Conservation (phyloP, 2,888 invertebrate species). For the Plebejus anna region DNA sequence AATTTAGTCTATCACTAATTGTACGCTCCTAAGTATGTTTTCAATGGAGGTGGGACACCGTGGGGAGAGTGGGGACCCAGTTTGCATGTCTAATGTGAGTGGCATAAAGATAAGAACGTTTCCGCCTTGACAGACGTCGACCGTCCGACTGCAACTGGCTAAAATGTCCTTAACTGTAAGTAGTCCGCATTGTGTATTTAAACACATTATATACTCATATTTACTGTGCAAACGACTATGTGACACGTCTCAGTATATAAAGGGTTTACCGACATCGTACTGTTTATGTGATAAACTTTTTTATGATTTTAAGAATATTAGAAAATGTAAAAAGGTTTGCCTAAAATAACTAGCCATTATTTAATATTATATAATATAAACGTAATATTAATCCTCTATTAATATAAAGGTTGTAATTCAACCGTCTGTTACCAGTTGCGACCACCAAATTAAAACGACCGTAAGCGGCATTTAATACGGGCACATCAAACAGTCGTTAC, state of each 20-base stretch:
- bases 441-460: not conserved
- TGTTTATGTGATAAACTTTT: too few species aligned
- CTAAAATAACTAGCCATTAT: too few species aligned
- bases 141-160: conserved; percentile 23
- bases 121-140: conserved; percentile 31
- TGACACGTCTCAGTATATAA: too few species aligned
- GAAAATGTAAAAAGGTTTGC: too few species aligned
- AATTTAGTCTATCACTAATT: conserved; percentile 5
- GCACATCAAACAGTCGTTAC: conserved; percentile 19
- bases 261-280: too few species aligned
- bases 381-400: not conserved
- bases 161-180: conserved; percentile 17
- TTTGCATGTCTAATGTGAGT: conserved; percentile 33
- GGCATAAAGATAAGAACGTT: conserved; percentile 34
- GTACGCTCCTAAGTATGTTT: not conserved
- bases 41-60: not conserved
- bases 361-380: too few species aligned
- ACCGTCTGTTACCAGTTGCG: not conserved
- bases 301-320: too few species aligned
- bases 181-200: not conserved
- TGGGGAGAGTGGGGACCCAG: conserved; percentile 4
- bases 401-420: not conserved
- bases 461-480: conserved; percentile 20
- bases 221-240: not conserved
- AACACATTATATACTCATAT: not conserved